These are phyloP conservation scores for Eupelmus urozonus DNA, from an alignment of 2,888 invertebrate species.

Conservation along the genomic window DNA sequence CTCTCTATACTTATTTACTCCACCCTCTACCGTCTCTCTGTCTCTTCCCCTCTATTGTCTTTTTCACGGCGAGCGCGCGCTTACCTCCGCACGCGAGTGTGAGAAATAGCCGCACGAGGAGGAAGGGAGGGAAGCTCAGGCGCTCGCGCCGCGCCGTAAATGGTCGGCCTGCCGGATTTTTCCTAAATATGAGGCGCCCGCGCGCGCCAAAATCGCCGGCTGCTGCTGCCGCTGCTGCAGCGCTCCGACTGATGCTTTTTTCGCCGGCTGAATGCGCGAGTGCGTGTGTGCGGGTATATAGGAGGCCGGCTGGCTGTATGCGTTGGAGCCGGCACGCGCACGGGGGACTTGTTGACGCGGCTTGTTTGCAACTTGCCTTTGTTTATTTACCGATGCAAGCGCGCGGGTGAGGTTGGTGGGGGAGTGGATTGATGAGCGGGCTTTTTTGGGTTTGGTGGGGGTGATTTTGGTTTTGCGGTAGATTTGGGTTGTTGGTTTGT, in stretches of 20 bases:
- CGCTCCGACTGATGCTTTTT: no score
- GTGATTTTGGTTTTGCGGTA: no score
- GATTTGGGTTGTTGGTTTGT: no score
- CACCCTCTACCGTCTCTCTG: background rate
- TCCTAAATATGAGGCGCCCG: conserved; percentile 22
- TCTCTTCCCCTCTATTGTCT: background rate
- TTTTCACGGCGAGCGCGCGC: background rate
- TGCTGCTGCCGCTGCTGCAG: no score
- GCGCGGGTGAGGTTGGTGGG: no score
- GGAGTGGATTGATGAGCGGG: no score
- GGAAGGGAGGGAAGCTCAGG: background rate
- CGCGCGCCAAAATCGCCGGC: conserved; percentile 17
- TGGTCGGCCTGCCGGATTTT: conserved; percentile 52
- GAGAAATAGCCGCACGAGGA: background rate
- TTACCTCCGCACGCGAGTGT: background rate
- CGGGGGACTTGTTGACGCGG: background rate
- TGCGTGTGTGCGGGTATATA: background rate
- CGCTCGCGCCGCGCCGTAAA: conserved; percentile 40
- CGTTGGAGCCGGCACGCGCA: no score
- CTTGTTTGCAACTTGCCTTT: background rate
- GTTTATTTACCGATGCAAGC: conserved; percentile 4
- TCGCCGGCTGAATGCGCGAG: no score
- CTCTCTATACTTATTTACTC: background rate
- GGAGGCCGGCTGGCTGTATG: no score
- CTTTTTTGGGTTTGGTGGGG: no score